These are phyloP conservation scores for Zaprionus nigranus DNA, from an alignment of 1,140 invertebrate species.

Conservation along the genomic window DNA sequence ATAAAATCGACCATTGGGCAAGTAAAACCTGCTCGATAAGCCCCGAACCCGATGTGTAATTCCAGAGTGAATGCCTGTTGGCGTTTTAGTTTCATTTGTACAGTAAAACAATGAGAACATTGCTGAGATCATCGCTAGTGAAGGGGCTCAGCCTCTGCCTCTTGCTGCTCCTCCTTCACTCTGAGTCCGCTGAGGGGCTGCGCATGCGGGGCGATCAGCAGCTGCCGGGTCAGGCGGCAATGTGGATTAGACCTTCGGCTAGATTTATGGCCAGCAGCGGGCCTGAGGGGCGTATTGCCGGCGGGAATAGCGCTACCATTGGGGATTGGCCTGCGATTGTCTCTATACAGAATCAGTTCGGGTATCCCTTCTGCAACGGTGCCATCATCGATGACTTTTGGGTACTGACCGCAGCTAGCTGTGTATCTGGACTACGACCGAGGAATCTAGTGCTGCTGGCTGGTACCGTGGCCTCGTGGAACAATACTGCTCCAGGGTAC, in stretches of 20 bases:
- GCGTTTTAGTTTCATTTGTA: slow-evolving; percentile 60
- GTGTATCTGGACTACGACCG: slow-evolving; percentile 64
- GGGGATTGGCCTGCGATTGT: slow-evolving; percentile 84
- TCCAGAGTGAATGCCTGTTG: slow-evolving; percentile 4
- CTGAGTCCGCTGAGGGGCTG: slow-evolving; percentile 22
- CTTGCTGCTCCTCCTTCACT: not conserved
- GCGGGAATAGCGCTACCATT: slow-evolving; percentile 74
- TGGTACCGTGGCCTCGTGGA: slow-evolving; percentile 58
- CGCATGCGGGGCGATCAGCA: slow-evolving; percentile 43
- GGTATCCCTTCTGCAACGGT: slow-evolving; percentile 84
- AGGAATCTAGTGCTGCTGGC: slow-evolving; percentile 47
- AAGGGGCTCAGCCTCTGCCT: slow-evolving; percentile 15
- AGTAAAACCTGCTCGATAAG: slow-evolving; percentile 47
- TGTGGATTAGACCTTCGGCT: not conserved
- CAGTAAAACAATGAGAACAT: slow-evolving; percentile 56
- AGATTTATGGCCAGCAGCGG: not conserved
- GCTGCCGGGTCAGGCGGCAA: slow-evolving; percentile 37
- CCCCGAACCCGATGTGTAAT: slow-evolving; percentile 53
- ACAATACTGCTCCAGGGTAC: slow-evolving; percentile 32
- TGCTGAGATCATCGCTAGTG: slow-evolving; percentile 26
- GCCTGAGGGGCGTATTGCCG: slow-evolving; percentile 71
- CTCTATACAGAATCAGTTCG: slow-evolving; percentile 67
- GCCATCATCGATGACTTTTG: slow-evolving; percentile 76
- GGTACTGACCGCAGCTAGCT: slow-evolving; percentile 85
- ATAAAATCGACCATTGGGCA: slow-evolving; percentile 24